Percentiles rank a stretch among this genome's conserved stretches.
These are phyloP conservation scores for Drosophila suzukii DNA, from an alignment of 1,140 invertebrate species.

Conservation along the genomic window DNA sequence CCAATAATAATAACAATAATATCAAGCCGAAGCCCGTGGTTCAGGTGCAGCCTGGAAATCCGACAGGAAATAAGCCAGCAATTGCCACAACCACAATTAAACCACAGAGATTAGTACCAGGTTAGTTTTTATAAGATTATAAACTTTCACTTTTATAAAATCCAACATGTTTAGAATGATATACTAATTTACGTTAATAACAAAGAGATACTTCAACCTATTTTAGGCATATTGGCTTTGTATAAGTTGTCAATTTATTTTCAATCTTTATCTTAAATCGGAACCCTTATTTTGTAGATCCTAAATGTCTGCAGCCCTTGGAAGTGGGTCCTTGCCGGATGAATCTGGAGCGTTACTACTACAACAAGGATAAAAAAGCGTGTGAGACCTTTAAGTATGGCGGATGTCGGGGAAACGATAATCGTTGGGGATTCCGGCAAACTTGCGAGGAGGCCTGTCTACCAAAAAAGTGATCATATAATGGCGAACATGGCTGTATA, in stretches of 20 bases:
- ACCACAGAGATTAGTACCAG: conserved; percentile 18
- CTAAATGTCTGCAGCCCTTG: conserved; percentile 71
- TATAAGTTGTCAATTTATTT: too few relatives aligned
- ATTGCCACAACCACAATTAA: conserved; percentile 10
- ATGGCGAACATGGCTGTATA: neutral
- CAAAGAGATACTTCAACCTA: too few relatives aligned
- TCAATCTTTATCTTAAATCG: neutral
- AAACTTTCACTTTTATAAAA: too few relatives aligned
- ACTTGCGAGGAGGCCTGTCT: conserved; percentile 89
- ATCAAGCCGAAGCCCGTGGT: conserved; percentile 11
- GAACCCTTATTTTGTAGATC: conserved; percentile 35
- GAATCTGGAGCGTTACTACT: conserved; percentile 74
- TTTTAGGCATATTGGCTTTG: too few relatives aligned
- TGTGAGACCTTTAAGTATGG: conserved; percentile 90
- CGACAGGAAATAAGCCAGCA: conserved; percentile 9
- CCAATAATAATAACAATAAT: conserved; percentile 22
- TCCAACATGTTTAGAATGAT: too few relatives aligned
- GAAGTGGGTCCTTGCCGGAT: conserved; percentile 77
- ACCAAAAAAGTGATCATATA: conserved; percentile 32
- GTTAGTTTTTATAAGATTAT: neutral
- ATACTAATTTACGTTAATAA: too few relatives aligned
- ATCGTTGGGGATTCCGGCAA: conserved; percentile 89
- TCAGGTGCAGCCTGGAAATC: conserved; percentile 19
- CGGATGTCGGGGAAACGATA: conserved; percentile 92
- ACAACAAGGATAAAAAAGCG: conserved; percentile 66